phyloP scores from a whole-genome alignment of 2,113 vertebrate genomes.

The Anoura caudifer region DNA sequence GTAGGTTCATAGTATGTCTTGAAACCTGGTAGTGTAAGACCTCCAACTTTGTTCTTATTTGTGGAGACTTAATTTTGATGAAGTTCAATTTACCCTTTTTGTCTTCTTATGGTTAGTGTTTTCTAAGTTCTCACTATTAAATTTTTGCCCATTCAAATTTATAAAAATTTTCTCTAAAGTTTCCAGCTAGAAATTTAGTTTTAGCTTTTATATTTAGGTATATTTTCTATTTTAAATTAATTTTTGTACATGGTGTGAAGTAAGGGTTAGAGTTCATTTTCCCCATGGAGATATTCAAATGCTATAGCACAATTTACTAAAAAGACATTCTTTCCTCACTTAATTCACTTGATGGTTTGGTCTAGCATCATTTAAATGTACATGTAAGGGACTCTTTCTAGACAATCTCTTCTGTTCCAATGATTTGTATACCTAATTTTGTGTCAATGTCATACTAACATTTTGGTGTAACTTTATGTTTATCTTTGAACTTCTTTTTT shows the following conservation, averaged over 20 bases:
- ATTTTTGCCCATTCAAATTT: neutral
- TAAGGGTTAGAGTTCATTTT: neutral
- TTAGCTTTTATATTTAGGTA: neutral
- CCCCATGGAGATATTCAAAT: neutral
- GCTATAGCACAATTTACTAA: neutral
- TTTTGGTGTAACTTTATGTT: neutral
- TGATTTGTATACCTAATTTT: neutral
- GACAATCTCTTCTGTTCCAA: neutral
- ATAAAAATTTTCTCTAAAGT: neutral
- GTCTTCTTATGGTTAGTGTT: conserved; percentile 6
- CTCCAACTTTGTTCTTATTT: neutral
- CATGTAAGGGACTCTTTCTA: neutral
- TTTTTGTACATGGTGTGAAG: neutral
- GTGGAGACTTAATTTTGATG: neutral
- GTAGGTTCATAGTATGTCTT: neutral
- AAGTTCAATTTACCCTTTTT: neutral
- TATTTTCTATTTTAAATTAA: neutral
- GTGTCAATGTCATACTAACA: neutral
- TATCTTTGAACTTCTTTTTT: neutral
- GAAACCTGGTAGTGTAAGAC: neutral
- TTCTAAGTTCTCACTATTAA: neutral
- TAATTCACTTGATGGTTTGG: neutral
- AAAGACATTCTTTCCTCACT: neutral
- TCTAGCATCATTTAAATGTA: neutral
- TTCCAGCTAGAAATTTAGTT: neutral